Conservation (phyloP, 2,113 vertebrate species). For the Eptatretus burgeri region DNA sequence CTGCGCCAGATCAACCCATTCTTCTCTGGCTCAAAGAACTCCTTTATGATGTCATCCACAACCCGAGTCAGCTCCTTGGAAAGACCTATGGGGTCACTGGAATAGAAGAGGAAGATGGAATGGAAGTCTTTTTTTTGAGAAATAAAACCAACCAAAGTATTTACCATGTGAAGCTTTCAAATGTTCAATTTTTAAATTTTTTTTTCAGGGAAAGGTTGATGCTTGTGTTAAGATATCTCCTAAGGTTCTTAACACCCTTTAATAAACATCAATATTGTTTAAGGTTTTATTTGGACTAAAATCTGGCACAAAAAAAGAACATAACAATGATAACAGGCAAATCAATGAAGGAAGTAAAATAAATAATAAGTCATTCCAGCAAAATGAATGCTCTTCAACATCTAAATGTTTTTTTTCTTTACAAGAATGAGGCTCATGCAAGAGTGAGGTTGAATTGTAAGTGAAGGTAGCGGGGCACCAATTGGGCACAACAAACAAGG, state of each 20-base stretch:
- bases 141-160: not conserved
- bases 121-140: not conserved
- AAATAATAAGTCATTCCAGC: no score
- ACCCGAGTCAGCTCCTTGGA: slow-evolving; percentile 47
- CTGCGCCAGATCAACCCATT: slow-evolving; percentile 26
- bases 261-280: not conserved
- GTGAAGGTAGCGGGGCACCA: no score
- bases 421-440: no score
- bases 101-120: slow-evolving; percentile 7
- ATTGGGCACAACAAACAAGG: no score
- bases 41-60: slow-evolving; percentile 39
- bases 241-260: no score
- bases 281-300: no score
- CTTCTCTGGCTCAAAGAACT: slow-evolving; percentile 71
- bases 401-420: no score
- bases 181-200: not conserved
- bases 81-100: slow-evolving; percentile 38
- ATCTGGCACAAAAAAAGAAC: no score
- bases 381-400: no score
- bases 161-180: not conserved
- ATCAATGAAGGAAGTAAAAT: no score
- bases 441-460: no score
- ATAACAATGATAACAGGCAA: no score
- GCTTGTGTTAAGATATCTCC: not conserved
- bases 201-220: not conserved